phyloP scores from a whole-genome alignment of 2,113 vertebrate genomes.

The Brachypodius melanocephalos region DNA sequence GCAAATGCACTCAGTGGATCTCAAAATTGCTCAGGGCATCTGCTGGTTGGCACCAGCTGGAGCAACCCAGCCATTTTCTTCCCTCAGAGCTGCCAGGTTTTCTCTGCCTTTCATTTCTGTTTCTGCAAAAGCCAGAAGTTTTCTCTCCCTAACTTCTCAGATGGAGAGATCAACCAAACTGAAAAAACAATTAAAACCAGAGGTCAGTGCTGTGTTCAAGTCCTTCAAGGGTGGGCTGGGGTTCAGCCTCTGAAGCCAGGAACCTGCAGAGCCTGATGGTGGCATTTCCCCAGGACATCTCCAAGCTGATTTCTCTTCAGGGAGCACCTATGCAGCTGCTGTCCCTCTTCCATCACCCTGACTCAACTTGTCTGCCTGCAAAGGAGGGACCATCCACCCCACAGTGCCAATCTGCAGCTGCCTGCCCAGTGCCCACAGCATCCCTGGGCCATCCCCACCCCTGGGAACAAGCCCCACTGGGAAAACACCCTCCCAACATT shows the following conservation, averaged over 20 bases:
- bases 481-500: not conserved
- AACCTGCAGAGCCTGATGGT: not conserved
- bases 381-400: not conserved
- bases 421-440: not conserved
- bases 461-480: not conserved
- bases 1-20: not conserved
- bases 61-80: not conserved
- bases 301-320: not conserved
- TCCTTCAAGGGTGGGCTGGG: not conserved
- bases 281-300: not conserved
- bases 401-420: not conserved
- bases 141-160: not conserved
- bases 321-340: rapidly evolving
- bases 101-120: not conserved
- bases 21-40: not conserved
- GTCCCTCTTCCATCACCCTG: not conserved
- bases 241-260: not conserved
- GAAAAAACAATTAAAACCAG: not conserved
- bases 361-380: not conserved
- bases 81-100: not conserved
- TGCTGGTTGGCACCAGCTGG: not conserved
- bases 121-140: not conserved
- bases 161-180: not conserved
- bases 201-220: not conserved
- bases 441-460: not conserved